Evolutionary conservation across 2,888 invertebrate genomes (phyloP), one percentile per base, ranked within the genome.

Genomic region (Oscheius myriophilus): DNA sequence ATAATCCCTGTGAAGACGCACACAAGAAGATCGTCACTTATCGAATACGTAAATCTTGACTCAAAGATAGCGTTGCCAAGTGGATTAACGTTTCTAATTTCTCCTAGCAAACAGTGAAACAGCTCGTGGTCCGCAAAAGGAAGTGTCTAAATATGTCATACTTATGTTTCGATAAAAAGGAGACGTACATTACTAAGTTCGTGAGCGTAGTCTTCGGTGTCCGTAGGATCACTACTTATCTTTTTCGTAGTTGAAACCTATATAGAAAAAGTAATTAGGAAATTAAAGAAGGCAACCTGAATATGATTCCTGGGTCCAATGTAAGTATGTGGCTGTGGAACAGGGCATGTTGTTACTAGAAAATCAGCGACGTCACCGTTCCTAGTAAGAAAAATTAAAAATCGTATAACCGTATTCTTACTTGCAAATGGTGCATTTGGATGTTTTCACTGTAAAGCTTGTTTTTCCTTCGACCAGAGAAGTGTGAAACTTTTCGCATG

Each of bases 81-180:
- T 9, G 72, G 62, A 57, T 73, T 69, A 14, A 76, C 59, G 51
- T 43, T 67, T 51, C 72, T 73, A 45, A 73, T 72, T 54, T 78
- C 78, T 23, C 59, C 62, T 53, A 76, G 46, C 49, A 78, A 67
- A 51, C 55, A 68, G 45, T 71, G 69, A 59, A 75, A 71, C 53
- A 78, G 54, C 45, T 78, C 78, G 33, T 75, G 71, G 33, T 78
- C 78, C 33, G 72, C 69, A 62, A 72, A 75, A 42, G 75, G 75
- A 7, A 78, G 67, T 16, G 67, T 66, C 78, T 78, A 67, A 67
- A 72, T 59, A 21, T 16, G 25, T 53, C 64, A 11, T 1, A 63
- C n/a, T n/a, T n/a, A 53, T 23, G 7, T 23, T 9, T 3, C 14
- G 23, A 7, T 49, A n/a, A 46, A n/a, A 41, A 42, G 23, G 16